These are phyloP conservation scores for Dipodomys spectabilis DNA, from an alignment of 2,113 vertebrate genomes.

Conservation along the genomic window DNA sequence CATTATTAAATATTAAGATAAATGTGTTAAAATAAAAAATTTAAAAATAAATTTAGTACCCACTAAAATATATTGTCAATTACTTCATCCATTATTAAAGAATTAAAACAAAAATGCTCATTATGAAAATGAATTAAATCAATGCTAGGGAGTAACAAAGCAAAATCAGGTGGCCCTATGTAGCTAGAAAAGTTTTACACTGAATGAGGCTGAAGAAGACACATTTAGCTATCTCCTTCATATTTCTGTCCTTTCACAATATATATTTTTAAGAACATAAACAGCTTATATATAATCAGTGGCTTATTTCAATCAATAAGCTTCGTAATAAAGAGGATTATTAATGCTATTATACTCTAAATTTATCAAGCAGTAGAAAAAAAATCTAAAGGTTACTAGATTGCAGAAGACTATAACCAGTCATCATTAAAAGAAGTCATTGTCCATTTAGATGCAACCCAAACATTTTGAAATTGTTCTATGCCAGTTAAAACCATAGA, in stretches of 20 bases:
- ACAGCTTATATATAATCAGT: neutral
- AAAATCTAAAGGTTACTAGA: neutral
- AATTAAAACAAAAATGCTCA: neutral
- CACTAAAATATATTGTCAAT: constrained; percentile 1
- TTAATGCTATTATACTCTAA: neutral
- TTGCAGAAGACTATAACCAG: neutral
- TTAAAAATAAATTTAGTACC: neutral
- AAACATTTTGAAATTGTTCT: constrained; percentile 27
- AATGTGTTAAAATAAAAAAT: too few relatives aligned
- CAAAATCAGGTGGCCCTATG: neutral
- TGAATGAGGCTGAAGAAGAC: neutral
- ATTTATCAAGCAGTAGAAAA: neutral
- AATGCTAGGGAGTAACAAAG: too few relatives aligned
- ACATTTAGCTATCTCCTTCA: neutral
- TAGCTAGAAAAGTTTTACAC: neutral
- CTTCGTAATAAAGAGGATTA: neutral
- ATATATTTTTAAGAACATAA: neutral
- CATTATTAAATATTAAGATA: too few relatives aligned
- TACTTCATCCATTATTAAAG: constrained; percentile 7
- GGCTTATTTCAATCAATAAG: constrained; percentile 42
- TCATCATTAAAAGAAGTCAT: constrained; percentile 10
- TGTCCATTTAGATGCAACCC: neutral
- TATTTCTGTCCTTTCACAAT: neutral
- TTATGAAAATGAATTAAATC: too few relatives aligned
- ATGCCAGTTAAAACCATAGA: neutral